Percentiles rank a stretch among this genome's conserved stretches.
phyloP scores from a whole-genome alignment of 2,888 invertebrate species.

The Diogma glabrata region DNA sequence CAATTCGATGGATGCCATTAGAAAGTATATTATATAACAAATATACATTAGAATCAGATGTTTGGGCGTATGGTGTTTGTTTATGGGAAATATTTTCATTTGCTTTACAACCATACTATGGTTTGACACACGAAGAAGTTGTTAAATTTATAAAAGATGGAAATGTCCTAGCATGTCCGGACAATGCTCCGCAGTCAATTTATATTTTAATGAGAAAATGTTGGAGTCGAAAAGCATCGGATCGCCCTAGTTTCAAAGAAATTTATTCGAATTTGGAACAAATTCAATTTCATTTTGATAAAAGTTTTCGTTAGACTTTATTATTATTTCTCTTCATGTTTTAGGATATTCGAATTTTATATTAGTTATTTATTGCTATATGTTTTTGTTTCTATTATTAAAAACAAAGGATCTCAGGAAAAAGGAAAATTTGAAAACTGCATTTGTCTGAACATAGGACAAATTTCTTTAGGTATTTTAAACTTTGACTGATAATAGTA shows the following conservation, averaged over 20 bases:
- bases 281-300: slow-evolving; percentile 31
- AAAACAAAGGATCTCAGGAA: no score
- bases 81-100: slow-evolving; percentile 96
- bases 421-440: no score
- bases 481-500: no score
- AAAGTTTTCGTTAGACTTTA: no score
- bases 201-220: slow-evolving; percentile 90
- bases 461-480: no score
- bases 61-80: slow-evolving; percentile 95
- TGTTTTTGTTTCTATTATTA: no score
- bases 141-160: slow-evolving; percentile 90
- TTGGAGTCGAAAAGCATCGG: slow-evolving; percentile 78
- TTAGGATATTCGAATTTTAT: no score
- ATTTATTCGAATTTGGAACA: slow-evolving; percentile 69
- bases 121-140: slow-evolving; percentile 95
- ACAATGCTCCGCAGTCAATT: slow-evolving; percentile 73
- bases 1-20: slow-evolving; percentile 96
- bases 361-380: no score
- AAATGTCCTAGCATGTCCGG: slow-evolving; percentile 80
- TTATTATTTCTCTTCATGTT: no score
- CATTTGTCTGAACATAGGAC: no score
- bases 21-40: slow-evolving; percentile 94
- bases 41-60: slow-evolving; percentile 91
- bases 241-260: slow-evolving; percentile 74
- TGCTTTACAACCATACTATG: slow-evolving; percentile 92